These are phyloP conservation scores for Antheraea pernyi DNA, from an alignment of 1,140 invertebrate species.

Conservation along the genomic window DNA sequence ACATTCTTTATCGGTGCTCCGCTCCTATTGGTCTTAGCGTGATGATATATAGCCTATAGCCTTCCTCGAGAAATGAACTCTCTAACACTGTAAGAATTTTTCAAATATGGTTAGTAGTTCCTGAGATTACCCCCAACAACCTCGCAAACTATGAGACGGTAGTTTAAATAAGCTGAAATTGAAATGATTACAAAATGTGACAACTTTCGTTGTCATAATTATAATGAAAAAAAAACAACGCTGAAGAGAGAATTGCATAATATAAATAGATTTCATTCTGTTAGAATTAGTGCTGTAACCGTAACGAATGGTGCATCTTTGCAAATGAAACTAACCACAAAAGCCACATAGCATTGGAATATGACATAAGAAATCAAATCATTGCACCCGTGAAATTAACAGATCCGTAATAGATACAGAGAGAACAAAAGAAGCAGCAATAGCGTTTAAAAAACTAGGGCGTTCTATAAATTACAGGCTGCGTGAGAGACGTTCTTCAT, in stretches of 20 bases:
- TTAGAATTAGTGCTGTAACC: neutral
- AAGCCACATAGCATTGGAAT: neutral
- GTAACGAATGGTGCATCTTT: neutral
- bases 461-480: conserved; percentile 50
- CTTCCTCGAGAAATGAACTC: no score
- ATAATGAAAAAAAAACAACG: neutral
- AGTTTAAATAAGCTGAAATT: neutral
- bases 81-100: no score
- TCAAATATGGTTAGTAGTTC: no score
- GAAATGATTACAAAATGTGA: neutral
- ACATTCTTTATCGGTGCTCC: no score
- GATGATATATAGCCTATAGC: no score
- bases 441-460: conserved; percentile 41
- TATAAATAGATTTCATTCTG: neutral
- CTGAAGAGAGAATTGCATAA: neutral
- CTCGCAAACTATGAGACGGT: no score
- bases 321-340: conserved; percentile 5
- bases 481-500: conserved; percentile 45
- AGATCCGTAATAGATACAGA: conserved; percentile 13
- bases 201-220: neutral
- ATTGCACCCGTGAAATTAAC: conserved; percentile 8
- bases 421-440: conserved; percentile 31
- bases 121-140: no score
- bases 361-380: conserved; percentile 17
- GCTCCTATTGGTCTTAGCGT: no score